phyloP scores from a whole-genome alignment of 2,888 invertebrate species.

The Drosophila neonasuta region DNA sequence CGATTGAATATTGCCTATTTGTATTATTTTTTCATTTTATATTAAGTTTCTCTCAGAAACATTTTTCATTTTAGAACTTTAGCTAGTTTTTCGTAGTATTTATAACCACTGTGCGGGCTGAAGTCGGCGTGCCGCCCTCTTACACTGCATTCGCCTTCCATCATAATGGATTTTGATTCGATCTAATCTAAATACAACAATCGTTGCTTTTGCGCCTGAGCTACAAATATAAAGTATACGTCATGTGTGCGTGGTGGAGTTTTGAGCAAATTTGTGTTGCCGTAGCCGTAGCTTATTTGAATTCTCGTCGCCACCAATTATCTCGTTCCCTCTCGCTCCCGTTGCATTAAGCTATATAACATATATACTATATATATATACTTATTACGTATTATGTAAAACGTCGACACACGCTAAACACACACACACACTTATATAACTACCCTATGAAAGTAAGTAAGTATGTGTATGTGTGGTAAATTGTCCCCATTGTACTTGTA shows the following conservation, averaged over 20 bases:
- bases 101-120: slow-evolving; percentile 30
- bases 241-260: slow-evolving; percentile 37
- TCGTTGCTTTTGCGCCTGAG: slow-evolving; percentile 13
- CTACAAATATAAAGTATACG: slow-evolving; percentile 54
- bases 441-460: slow-evolving; percentile 28
- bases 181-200: slow-evolving; percentile 5
- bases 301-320: background rate
- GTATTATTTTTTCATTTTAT: background rate
- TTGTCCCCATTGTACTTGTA: slow-evolving; percentile 15
- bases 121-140: slow-evolving; percentile 25
- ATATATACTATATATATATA: background rate
- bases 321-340: slow-evolving; percentile 13
- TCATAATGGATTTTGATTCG: background rate
- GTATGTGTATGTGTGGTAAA: slow-evolving; percentile 17
- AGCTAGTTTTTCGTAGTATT: background rate
- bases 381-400: slow-evolving; percentile 39
- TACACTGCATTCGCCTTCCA: slow-evolving; percentile 16
- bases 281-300: slow-evolving; percentile 43
- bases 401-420: slow-evolving; percentile 23
- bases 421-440: slow-evolving; percentile 16
- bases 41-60: background rate
- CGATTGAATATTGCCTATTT: background rate
- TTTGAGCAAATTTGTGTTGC: slow-evolving; percentile 54
- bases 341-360: slow-evolving; percentile 48
- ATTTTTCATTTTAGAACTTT: background rate